phyloP scores from a whole-genome alignment of 1,140 invertebrate species.

The Meloidogyne exigua region DNA sequence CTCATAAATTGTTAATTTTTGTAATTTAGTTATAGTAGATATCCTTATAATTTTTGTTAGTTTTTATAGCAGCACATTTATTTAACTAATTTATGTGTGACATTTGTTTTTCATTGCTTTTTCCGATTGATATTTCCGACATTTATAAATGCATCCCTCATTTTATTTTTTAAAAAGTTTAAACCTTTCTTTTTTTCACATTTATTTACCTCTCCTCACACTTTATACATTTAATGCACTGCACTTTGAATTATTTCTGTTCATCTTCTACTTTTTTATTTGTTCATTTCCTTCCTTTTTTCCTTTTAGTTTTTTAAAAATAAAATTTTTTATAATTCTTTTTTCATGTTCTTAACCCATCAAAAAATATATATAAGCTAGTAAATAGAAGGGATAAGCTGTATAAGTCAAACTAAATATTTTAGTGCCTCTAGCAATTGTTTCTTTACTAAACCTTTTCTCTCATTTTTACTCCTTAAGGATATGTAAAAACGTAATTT shows the following conservation, averaged over 20 bases:
- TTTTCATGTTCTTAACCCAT: background rate
- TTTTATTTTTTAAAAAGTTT: too few species aligned
- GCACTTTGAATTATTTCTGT: background rate
- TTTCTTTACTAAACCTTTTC: background rate
- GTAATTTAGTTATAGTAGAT: too few species aligned
- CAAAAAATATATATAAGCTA: too few species aligned
- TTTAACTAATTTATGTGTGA: background rate
- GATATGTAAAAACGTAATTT: background rate
- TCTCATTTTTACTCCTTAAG: background rate
- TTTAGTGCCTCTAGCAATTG: background rate
- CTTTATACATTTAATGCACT: background rate
- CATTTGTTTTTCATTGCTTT: background rate
- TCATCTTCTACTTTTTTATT: background rate
- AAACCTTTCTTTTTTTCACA: background rate
- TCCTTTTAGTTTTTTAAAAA: background rate
- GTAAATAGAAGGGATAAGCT: background rate
- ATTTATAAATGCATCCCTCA: background rate
- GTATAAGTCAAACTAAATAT: background rate
- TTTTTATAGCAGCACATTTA: too few species aligned
- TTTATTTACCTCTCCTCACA: background rate
- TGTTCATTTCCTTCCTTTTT: background rate
- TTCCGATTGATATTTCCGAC: slow-evolving; percentile 1
- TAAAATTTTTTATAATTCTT: background rate
- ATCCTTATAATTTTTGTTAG: too few species aligned
- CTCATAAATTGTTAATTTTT: too few species aligned